A percentile compares a stretch with the other conserved stretches of the same genome.
phyloP scores from a whole-genome alignment of 2,888 invertebrate genomes.

The Coelinius sp. region DNA sequence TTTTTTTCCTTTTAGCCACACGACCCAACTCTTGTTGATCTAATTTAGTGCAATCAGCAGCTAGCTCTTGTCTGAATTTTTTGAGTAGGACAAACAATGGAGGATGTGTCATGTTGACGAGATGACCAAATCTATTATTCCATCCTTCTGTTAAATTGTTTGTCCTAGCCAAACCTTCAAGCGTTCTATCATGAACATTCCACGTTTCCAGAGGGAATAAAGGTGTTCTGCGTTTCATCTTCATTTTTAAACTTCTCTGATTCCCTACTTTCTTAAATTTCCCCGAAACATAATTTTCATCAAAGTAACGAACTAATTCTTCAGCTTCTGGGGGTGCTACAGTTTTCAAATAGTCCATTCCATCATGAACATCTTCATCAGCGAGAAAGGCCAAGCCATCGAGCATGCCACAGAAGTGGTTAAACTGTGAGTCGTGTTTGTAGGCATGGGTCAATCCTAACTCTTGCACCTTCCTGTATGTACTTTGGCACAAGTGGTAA shows the following conservation, averaged over 20 bases:
- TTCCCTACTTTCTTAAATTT: background rate
- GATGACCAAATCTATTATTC: conserved; percentile 20
- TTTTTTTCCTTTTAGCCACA: background rate
- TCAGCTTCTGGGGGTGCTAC: background rate
- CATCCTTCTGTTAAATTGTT: conserved; percentile 29
- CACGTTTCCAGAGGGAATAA: conserved; percentile 17
- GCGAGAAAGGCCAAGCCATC: background rate
- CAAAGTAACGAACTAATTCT: background rate
- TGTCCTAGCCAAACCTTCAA: background rate
- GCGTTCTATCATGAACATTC: conserved; percentile 20
- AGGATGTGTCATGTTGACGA: background rate
- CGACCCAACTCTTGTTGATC: conserved; percentile 5
- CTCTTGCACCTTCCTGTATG: conserved; percentile 4
- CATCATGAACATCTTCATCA: background rate
- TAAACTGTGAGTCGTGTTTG: background rate
- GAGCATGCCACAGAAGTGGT: conserved; percentile 17
- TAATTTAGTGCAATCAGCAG: conserved; percentile 15
- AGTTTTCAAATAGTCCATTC: conserved; percentile 12
- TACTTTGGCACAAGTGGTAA: conserved; percentile 11
- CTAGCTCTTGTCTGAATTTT: background rate
- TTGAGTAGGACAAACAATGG: background rate
- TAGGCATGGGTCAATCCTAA: background rate
- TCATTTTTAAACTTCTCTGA: background rate
- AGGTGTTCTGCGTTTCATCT: background rate
- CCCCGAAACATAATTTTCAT: conserved; percentile 16